These are phyloP conservation scores for Cerceris rybyensis DNA, from an alignment of 2,888 invertebrate species.

Conservation along the genomic window DNA sequence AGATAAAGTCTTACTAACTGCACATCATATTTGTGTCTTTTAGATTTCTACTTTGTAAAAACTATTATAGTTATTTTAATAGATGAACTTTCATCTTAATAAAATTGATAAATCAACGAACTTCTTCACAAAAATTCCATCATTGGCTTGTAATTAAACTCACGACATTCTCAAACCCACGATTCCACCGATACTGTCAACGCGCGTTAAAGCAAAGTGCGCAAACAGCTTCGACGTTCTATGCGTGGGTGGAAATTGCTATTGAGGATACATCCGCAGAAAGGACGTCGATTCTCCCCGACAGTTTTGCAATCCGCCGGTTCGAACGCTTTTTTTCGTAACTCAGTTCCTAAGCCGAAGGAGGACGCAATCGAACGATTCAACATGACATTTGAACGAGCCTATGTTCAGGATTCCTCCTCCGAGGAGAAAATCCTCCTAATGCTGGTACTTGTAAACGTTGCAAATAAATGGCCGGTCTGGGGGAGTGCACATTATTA, in stretches of 20 bases:
- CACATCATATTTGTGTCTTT: too few species aligned
- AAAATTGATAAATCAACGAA: too few species aligned
- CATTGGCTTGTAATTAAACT: conserved; percentile 23
- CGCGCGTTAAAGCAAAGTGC: conserved; percentile 66
- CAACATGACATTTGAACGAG: conserved; percentile 47
- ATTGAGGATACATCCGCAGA: conserved; percentile 72
- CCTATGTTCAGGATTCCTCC: conserved; percentile 19
- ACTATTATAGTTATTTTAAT: too few species aligned
- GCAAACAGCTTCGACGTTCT: conserved; percentile 71
- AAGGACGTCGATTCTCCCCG: conserved; percentile 48
- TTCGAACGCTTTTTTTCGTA: conserved; percentile 2
- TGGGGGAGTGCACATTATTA: conserved; percentile 33
- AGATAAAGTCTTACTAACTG: too few species aligned
- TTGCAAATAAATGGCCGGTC: conserved; percentile 33
- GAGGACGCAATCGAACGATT: conserved; percentile 37
- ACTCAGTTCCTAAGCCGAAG: conserved; percentile 7
- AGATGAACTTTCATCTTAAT: too few species aligned
- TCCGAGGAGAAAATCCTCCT: conserved; percentile 23
- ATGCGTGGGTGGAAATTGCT: conserved; percentile 79
- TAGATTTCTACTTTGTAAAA: too few species aligned
- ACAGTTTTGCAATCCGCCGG: conserved; percentile 58
- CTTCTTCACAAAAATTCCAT: too few species aligned
- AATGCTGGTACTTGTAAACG: conserved; percentile 12
- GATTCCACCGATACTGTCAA: conserved; percentile 26
- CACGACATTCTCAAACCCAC: conserved; percentile 14